Evolutionary conservation across 1,140 invertebrate genomes (phyloP).

Genomic region (Drosophila kohkoa): DNA sequence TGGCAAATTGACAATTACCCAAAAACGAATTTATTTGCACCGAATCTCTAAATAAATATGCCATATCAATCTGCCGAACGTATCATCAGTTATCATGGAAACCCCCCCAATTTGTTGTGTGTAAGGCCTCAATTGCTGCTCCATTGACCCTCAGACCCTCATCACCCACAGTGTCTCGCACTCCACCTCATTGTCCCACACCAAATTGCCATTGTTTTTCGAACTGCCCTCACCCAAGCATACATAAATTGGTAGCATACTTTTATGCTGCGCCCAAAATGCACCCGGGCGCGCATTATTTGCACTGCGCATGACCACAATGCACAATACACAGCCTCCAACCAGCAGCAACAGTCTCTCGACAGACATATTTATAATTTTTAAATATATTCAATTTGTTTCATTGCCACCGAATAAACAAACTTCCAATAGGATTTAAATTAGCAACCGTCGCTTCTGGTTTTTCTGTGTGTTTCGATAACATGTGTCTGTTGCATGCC

Average conservation of each 20-base stretch:
- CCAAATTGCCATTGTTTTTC: slow-evolving; percentile 14
- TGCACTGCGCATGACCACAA: slow-evolving; percentile 25
- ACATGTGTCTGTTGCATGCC: slow-evolving; percentile 3
- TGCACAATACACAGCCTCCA: slow-evolving; percentile 3
- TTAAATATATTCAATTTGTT: neutral
- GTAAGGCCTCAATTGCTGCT: neutral
- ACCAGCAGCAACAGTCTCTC: neutral
- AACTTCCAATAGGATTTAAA: slow-evolving; percentile 17
- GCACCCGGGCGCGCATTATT: slow-evolving; percentile 9
- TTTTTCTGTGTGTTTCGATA: slow-evolving; percentile 2
- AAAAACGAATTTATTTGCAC: slow-evolving; percentile 5
- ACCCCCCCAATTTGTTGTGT: neutral
- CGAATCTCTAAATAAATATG: slow-evolving; percentile 9
- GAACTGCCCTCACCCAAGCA: slow-evolving; percentile 26
- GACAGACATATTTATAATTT: neutral
- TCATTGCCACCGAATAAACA: neutral
- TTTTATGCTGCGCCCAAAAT: slow-evolving; percentile 36
- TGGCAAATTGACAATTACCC: slow-evolving; percentile 9
- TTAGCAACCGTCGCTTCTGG: slow-evolving; percentile 9
- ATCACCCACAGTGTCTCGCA: slow-evolving; percentile 1
- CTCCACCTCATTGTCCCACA: neutral
- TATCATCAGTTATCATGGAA: slow-evolving; percentile 11
- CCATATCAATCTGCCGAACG: slow-evolving; percentile 1
- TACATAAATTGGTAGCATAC: slow-evolving; percentile 38
- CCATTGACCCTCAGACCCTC: neutral